These are phyloP conservation scores for Pseudois nayaur DNA, from an alignment of 2,113 vertebrate genomes.

Conservation along the genomic window DNA sequence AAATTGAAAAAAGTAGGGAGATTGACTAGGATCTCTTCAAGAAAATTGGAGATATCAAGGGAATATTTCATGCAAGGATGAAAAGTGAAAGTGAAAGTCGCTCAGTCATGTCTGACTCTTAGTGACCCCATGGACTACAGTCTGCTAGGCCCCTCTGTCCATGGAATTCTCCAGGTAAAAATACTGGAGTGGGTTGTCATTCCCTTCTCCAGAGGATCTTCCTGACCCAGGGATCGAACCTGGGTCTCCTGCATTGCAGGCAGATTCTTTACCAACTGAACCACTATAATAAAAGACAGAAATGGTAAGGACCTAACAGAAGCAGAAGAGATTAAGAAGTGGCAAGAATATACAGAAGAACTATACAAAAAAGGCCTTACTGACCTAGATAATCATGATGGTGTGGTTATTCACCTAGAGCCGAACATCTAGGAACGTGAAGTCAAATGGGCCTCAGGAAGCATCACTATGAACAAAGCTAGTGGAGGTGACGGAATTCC, in stretches of 20 bases:
- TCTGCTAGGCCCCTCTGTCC: not conserved
- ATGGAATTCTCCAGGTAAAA: not conserved
- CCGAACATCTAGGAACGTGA: not conserved
- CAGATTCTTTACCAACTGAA: not conserved
- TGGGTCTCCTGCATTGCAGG: not conserved
- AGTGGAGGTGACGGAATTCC: accelerated
- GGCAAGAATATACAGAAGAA: not conserved
- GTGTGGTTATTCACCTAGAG: not conserved
- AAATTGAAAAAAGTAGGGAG: not conserved
- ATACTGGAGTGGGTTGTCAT: not conserved
- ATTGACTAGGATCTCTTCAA: not conserved
- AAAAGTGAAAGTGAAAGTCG: not conserved
- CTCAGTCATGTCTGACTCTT: not conserved
- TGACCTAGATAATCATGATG: not conserved
- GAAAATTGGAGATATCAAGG: not conserved
- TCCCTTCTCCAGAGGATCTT: not conserved
- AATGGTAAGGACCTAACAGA: not conserved
- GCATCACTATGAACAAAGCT: not conserved
- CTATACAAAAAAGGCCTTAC: not conserved
- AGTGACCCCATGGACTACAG: not conserved
- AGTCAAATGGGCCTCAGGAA: not conserved
- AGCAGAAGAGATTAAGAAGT: not conserved
- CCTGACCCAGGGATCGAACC: not conserved
- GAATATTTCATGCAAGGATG: not conserved
- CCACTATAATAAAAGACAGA: not conserved